A percentile compares a stretch with the other conserved stretches of the same genome.
Evolutionary conservation across 2,113 vertebrate genomes (phyloP).

Genomic region (Oryzias javanicus): DNA sequence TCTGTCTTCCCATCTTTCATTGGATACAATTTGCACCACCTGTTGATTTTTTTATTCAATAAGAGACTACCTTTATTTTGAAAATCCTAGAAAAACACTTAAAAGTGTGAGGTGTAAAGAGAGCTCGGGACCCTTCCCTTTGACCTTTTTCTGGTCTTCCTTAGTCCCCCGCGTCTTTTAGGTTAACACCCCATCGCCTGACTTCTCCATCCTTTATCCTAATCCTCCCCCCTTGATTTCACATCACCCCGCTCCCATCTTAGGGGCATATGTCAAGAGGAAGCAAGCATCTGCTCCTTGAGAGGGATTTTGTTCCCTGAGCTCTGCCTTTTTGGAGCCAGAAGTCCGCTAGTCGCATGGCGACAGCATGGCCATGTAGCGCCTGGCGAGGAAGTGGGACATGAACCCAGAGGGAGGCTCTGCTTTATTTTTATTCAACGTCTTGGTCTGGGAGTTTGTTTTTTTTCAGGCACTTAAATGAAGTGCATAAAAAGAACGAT

Average conservation of each 20-base stretch:
- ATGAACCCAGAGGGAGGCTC: constrained; percentile 34
- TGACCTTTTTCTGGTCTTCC: no score
- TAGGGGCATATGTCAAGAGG: constrained; percentile 71
- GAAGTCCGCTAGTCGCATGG: constrained; percentile 44
- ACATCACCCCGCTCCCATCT: constrained; percentile 46
- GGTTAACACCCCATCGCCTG: constrained; percentile 14
- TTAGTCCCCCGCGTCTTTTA: neutral
- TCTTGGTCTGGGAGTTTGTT: constrained; percentile 20
- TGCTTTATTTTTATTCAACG: constrained; percentile 23
- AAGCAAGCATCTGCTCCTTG: constrained; percentile 76
- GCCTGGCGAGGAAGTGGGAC: constrained; percentile 48
- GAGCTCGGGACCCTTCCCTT: no score
- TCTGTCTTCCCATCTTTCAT: no score
- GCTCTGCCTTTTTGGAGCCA: constrained; percentile 45
- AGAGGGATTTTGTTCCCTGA: constrained; percentile 59
- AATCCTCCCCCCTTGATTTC: constrained; percentile 36
- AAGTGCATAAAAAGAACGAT: neutral
- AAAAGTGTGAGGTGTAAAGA: no score
- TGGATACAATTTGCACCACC: no score
- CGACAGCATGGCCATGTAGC: constrained; percentile 38
- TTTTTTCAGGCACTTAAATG: neutral
- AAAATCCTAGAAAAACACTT: no score
- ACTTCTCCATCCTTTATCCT: constrained; percentile 9
- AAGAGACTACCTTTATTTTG: no score
- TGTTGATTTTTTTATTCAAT: no score